Base-by-base conservation (phyloP, 2,113 vertebrate genomes). In the Etheostoma cragini region DNA sequence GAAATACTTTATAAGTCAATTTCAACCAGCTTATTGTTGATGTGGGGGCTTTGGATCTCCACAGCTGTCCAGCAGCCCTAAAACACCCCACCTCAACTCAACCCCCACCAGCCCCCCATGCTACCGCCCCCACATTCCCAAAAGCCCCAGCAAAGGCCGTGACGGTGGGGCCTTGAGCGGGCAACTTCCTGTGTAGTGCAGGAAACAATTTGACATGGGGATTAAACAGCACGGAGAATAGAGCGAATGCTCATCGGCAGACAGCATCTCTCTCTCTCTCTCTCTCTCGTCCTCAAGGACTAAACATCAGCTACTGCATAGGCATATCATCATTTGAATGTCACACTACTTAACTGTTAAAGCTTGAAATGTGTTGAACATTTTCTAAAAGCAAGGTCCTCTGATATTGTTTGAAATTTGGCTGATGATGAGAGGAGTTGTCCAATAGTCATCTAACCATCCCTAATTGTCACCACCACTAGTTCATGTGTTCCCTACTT, bases 141-240 rank as follows among this genome's bases (percentile, higher is more conserved):
- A 87, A 92, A 91, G 84, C 81, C 87, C 75, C 77, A 56, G 85
- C 87, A 83, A 67, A 85, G 85, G 88, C 86, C 15, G 54, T 90
- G 89, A 91, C 52, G 67, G 82, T 88, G 89, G 79, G 90, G 90
- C 80, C 88, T 88, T 84, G 30, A 77, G 82, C 49, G 80, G 83
- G 82, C 78, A 87, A 90, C 92, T 94, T 94, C 94, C 92, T 93
- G 88, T 88, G 84, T 88, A 88, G 87, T 30, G 68, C 93, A 94
- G 93, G 94, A 95, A 94, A 91, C 90, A 89, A 94, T 94, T 93
- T 93, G 91, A 93, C 89, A 94, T 72, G 85, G 92, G 89, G 93
- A 94, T 95, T 93, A 94, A 82, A 90, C 84, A 72, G 85, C 89
- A 84, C 11, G 7, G 76, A 90, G 81, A 90, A 88, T 52, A 76